phyloP scores from a whole-genome alignment of 1,140 invertebrate species.

The Ruditapes philippinarum region DNA sequence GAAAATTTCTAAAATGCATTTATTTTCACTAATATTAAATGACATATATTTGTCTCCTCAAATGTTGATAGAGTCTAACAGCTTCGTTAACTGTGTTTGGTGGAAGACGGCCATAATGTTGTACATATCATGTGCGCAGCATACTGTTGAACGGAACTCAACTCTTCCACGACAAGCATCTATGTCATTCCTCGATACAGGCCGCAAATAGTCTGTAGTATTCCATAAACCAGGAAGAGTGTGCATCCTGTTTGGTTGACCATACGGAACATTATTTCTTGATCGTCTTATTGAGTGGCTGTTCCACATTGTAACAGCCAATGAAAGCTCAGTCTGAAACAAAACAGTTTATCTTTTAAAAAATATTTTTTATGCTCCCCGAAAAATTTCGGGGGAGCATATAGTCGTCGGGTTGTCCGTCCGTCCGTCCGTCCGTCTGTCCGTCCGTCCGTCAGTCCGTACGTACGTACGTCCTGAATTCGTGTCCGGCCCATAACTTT shows the following conservation, averaged over 20 bases:
- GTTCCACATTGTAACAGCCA: neutral
- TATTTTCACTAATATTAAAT: neutral
- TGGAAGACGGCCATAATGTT: constrained; percentile 4
- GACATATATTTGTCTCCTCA: neutral
- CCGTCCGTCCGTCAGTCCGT: too few species aligned
- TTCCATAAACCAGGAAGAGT: neutral
- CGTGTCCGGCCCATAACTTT: too few species aligned
- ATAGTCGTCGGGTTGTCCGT: too few species aligned
- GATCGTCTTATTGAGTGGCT: constrained; percentile 1
- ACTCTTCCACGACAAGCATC: neutral
- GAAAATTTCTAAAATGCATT: neutral
- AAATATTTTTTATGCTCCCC: too few species aligned
- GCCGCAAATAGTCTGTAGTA: constrained; percentile 8
- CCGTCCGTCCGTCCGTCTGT: too few species aligned
- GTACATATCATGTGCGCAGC: neutral
- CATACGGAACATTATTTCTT: neutral
- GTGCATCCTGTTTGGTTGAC: neutral
- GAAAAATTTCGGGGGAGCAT: too few species aligned
- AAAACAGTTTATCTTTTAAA: too few species aligned
- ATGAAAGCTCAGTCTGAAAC: constrained; percentile 7
- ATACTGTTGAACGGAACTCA: neutral
- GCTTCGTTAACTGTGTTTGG: neutral
- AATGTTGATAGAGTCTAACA: constrained; percentile 5
- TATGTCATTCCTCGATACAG: neutral
- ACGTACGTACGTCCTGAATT: too few species aligned